Conservation (phyloP, 1,140 invertebrate species). For the Heterodera schachtii region DNA sequence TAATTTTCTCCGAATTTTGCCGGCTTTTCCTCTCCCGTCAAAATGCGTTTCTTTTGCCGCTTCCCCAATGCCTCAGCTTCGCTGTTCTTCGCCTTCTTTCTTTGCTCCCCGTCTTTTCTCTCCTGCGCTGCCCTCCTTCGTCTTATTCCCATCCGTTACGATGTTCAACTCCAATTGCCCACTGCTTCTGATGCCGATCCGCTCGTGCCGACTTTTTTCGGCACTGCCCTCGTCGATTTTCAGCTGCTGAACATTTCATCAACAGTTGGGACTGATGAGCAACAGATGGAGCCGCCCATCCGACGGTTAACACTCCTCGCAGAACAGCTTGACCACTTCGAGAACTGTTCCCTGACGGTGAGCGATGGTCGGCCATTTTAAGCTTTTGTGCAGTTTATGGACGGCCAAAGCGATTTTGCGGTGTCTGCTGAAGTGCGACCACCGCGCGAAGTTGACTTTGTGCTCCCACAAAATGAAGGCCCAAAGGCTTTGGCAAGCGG, state of each 20-base stretch:
- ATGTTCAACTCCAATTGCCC: constrained; percentile 49
- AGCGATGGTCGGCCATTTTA: not conserved
- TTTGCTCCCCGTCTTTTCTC: not conserved
- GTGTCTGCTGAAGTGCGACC: constrained; percentile 15
- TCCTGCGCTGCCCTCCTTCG: not conserved
- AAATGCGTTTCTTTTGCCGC: not conserved
- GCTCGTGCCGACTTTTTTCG: constrained; percentile 50
- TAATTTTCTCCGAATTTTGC: constrained; percentile 1
- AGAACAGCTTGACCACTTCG: constrained; percentile 21
- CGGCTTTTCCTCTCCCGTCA: not conserved
- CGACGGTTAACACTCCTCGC: constrained; percentile 22
- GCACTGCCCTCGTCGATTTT: constrained; percentile 44
- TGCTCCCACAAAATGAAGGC: constrained; percentile 20
- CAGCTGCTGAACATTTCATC: constrained; percentile 36
- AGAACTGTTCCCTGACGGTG: constrained; percentile 15
- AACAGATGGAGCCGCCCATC: not conserved
- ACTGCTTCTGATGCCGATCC: constrained; percentile 47
- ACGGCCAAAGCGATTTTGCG: not conserved
- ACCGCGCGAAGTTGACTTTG: constrained; percentile 38
- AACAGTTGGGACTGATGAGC: not conserved
- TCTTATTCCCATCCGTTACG: constrained; percentile 42
- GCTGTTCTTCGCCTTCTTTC: not conserved
- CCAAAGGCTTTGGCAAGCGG: constrained; percentile 27
- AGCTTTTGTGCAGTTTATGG: not conserved
- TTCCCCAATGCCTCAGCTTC: not conserved